A percentile compares a stretch with the other conserved stretches of the same genome.
Conservation (phyloP, 2,113 vertebrate genomes). For the Xiphophorus maculatus region DNA sequence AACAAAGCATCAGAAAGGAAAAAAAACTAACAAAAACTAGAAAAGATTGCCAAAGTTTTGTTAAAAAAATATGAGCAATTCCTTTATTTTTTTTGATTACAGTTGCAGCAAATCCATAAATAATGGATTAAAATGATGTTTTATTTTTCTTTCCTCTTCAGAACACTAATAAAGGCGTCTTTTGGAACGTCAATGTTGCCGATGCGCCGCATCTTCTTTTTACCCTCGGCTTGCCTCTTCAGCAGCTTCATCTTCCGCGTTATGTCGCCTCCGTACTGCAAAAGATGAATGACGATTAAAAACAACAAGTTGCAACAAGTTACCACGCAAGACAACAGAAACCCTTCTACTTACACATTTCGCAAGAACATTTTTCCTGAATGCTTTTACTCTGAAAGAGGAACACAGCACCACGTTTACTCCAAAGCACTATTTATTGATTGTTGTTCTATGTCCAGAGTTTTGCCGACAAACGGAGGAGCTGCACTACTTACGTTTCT, state of each 20-base stretch:
- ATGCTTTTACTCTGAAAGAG: constrained; percentile 91
- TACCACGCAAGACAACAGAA: background rate
- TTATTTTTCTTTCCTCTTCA: constrained; percentile 82
- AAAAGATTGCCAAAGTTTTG: background rate
- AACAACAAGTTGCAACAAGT: too few species aligned
- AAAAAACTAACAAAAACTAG: background rate
- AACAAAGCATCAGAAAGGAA: background rate
- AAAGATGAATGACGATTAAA: background rate
- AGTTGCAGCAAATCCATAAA: background rate
- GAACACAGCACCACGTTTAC: background rate
- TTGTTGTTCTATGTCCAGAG: background rate
- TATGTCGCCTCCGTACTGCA: constrained; percentile 95
- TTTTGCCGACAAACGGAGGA: background rate
- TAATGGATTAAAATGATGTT: background rate
- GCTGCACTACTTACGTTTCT: constrained; percentile 91
- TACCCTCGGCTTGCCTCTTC: constrained; percentile 93
- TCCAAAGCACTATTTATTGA: background rate
- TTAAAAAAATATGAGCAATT: background rate
- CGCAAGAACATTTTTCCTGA: constrained; percentile 93
- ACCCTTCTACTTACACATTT: constrained; percentile 90
- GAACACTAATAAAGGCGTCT: constrained; percentile 91
- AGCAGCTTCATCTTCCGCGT: constrained; percentile 97
- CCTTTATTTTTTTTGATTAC: background rate
- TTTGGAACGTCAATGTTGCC: constrained; percentile 93
- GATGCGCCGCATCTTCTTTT: constrained; percentile 92